Evolutionary conservation across 2,888 invertebrate genomes (phyloP), one percentile per base, ranked within the genome.

Genomic region (Melieria omissa): DNA sequence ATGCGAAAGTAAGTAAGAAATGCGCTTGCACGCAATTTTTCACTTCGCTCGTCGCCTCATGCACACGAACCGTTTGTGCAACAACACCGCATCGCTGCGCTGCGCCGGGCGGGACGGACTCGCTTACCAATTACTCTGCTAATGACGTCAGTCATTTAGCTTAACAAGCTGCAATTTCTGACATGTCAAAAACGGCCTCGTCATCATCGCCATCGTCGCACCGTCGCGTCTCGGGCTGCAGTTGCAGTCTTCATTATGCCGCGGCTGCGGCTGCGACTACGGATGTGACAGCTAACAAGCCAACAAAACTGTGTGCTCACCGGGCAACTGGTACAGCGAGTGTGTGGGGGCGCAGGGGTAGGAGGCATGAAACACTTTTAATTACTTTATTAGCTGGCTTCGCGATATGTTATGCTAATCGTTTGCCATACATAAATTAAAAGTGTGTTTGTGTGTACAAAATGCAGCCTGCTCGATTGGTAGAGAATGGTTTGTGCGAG

Each of bases 111-210:
- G 16, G 16, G 16, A 16, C 16, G 16, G 16, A 29, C 61, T 63
- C 69, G 63, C 55, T 52, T 54, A 46, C 62, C 69, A 55, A 69
- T 69, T 69, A 69, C 63, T 69, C 46, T 63, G 55, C 57, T 69
- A 69, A 69, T 69, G 63, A 69, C 55, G 63, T 63, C 69, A 69
- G 63, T 69, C 69, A 69, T 69, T 69, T 69, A 69, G 69, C 67
- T 63, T 69, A 69, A 69, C 69, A 69, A 69, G 69, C 69, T 44
- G 57, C 63, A 69, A 69, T 63, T 69, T 63, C 63, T 63, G 63
- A 62, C 63, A 69, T 63, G 63, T 55, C 69, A 63, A 14, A 6
- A 52, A 52, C 52, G 9, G 5, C 52, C n/a, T 52, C 6, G 12
- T 12, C 49, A 29, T 29, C 29, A 1, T 29, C 16, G 16, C 16